Base-by-base conservation (phyloP, 1,140 invertebrate species). In the Papilio machaon region DNA sequence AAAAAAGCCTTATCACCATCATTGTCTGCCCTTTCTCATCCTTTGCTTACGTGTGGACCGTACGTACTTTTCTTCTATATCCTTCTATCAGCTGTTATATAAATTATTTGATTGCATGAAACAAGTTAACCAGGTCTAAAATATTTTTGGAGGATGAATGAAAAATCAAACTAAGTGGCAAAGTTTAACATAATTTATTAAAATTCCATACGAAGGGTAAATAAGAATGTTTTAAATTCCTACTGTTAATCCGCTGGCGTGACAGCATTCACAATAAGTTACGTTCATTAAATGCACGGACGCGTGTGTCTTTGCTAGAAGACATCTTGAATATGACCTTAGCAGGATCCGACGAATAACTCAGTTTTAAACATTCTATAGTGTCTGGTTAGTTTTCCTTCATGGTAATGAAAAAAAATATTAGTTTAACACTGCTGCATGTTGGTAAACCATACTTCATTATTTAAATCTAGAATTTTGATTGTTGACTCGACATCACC, bases 311-410 rank as follows among this genome's bases (percentile, higher is more conserved):
- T 54, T 38, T 70, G 64, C 10, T 11, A 35, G 30, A 67, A 70
- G 64, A 70, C 30, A 70, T 70, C 30, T 70, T 70, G 35, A 70
- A 13, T 70, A 35, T 38, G 64, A 70, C 64, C 30, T 70, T 70
- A 70, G 6, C 5, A 38, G 30, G 6, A 30, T 70, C 13, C 1
- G 30, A 70, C 30, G 13, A 70, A 70, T 38, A 38, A 35, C 64
- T 70, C 35, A 38, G 30, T 15, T 70, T 70, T 35, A 35, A 30
- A 70, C 13, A 17, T 38, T 35, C 8, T 64, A 13, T 30, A 2
- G 11, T n/a, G n/a, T 9, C 8, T 3, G 58, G 19, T 60, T 60
- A 23, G 3, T 30, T 64, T 64, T 64, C 10, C 23, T 64, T 23
- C 60, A 30, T 30, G 3, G 60, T 30, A 54, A 4, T 54, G 2